phyloP scores from a whole-genome alignment of 2,113 vertebrate species.

The Psittacula cyanocephala region DNA sequence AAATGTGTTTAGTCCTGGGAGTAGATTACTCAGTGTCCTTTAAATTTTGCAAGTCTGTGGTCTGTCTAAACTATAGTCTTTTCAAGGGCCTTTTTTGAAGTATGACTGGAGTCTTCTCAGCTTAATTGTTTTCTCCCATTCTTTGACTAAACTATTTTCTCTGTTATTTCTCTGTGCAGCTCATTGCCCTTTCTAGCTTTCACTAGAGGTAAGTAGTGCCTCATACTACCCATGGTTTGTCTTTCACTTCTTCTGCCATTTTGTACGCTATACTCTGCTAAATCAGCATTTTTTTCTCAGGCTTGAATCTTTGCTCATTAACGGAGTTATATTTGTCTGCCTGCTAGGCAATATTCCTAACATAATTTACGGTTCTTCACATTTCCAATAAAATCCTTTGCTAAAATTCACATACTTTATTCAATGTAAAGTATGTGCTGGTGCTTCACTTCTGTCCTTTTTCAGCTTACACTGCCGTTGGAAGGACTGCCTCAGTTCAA shows the following conservation, averaged over 20 bases:
- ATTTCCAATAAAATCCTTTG: not conserved
- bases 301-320: not conserved
- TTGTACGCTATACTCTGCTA: not conserved
- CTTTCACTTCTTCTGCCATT: not conserved
- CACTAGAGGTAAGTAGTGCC: not conserved
- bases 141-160: not conserved
- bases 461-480: not conserved
- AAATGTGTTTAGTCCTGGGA: not conserved
- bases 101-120: not conserved
- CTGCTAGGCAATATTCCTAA: not conserved
- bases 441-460: not conserved
- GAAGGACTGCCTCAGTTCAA: not conserved
- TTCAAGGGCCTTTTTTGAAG: not conserved
- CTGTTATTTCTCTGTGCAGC: not conserved
- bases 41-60: not conserved
- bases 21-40: not conserved
- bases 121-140: not conserved
- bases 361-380: not conserved
- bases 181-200: not conserved
- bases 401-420: not conserved
- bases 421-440: not conserved
- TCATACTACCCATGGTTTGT: accelerated
- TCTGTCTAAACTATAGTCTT: not conserved
- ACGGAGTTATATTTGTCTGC: not conserved
- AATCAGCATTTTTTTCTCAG: not conserved